These are phyloP conservation scores for Trichomalopsis sarcophagae DNA, from an alignment of 1,140 invertebrate species.

Conservation along the genomic window DNA sequence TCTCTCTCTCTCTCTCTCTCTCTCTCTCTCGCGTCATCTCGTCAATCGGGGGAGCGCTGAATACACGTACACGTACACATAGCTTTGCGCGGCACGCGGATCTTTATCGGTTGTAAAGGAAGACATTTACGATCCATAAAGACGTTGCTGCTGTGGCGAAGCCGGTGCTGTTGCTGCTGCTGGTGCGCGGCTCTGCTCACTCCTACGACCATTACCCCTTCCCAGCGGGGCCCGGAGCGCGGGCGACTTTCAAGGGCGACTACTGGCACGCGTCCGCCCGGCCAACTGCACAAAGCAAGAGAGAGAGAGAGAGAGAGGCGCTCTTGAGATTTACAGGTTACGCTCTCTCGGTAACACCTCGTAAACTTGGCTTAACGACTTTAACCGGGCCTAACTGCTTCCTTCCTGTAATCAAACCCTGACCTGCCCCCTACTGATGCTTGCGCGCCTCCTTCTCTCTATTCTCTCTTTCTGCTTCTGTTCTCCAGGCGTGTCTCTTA, in stretches of 20 bases:
- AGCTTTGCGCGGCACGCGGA: constrained; percentile 50
- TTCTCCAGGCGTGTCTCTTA: neutral
- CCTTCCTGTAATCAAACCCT: constrained; percentile 73
- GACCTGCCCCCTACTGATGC: constrained; percentile 58
- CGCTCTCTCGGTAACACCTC: constrained; percentile 74
- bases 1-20: neutral
- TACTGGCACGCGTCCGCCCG: constrained; percentile 72
- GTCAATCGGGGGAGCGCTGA: constrained; percentile 60
- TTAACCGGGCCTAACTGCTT: constrained; percentile 75
- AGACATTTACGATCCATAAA: constrained; percentile 77
- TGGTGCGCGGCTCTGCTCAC: constrained; percentile 55
- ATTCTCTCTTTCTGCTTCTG: constrained; percentile 18
- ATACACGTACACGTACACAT: neutral
- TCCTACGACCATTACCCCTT: constrained; percentile 73
- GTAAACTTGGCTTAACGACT: constrained; percentile 76
- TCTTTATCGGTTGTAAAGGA: constrained; percentile 75
- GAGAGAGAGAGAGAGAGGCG: constrained; percentile 51
- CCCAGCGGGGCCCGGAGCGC: constrained; percentile 55
- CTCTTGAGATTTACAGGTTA: constrained; percentile 74
- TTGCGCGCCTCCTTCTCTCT: neutral
- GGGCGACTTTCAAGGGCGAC: constrained; percentile 71
- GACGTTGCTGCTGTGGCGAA: constrained; percentile 62
- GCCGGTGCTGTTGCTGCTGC: neutral
- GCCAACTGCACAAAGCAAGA: constrained; percentile 8
- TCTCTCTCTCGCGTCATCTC: constrained; percentile 53